phyloP scores from a whole-genome alignment of 2,888 invertebrate species.

The Archips crataeganus region DNA sequence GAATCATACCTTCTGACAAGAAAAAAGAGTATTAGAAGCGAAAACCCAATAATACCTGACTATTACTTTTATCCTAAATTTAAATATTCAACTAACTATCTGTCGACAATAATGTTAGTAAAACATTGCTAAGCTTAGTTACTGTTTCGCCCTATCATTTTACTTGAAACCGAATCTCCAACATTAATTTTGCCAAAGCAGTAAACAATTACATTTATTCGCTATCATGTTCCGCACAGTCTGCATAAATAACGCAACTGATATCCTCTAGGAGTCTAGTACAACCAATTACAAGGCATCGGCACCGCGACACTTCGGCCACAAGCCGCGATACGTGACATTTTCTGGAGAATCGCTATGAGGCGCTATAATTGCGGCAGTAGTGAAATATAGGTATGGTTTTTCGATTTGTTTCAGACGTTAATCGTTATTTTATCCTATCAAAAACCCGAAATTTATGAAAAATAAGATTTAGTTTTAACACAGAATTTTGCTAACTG shows the following conservation, averaged over 20 bases:
- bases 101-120: background rate
- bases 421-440: too few species aligned
- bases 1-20: too few species aligned
- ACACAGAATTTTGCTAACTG: too few species aligned
- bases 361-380: background rate
- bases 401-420: too few species aligned
- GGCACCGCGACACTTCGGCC: slow-evolving; percentile 49
- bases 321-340: background rate
- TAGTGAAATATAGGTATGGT: too few species aligned
- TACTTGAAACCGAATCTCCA: background rate
- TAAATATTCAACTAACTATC: background rate
- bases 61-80: background rate
- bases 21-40: too few species aligned
- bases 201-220: slow-evolving; percentile 15
- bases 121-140: background rate
- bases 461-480: too few species aligned
- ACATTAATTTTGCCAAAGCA: background rate
- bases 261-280: slow-evolving; percentile 53
- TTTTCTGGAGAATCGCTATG: background rate
- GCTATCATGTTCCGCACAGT: background rate
- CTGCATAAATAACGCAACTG: slow-evolving; percentile 44
- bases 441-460: too few species aligned
- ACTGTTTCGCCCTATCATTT: background rate
- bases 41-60: too few species aligned
- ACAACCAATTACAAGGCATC: slow-evolving; percentile 60